Percentiles rank a stretch among this genome's conserved stretches.
These are phyloP conservation scores for Magallana nippona DNA, from an alignment of 2,888 invertebrate species.

Conservation along the genomic window DNA sequence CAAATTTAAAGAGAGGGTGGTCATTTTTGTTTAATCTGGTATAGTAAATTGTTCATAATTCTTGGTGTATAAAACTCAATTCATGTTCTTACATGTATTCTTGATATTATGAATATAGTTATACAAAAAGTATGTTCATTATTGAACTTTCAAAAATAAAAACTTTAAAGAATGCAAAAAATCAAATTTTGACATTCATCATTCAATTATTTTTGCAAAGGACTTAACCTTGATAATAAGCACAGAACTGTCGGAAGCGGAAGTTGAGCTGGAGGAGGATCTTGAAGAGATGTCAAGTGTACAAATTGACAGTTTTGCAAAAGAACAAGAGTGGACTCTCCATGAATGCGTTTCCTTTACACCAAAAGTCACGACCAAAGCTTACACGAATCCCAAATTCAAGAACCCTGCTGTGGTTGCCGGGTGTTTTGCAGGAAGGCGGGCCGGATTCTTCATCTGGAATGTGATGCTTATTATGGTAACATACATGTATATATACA, in stretches of 20 bases:
- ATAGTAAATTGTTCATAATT: too few species aligned
- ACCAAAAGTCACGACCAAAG: conserved; percentile 56
- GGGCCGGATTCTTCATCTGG: conserved; percentile 78
- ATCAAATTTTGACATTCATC: too few species aligned
- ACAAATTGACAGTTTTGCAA: conserved; percentile 46
- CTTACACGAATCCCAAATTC: conserved; percentile 61
- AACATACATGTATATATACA: neutral
- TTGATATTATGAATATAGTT: too few species aligned
- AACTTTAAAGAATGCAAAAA: too few species aligned
- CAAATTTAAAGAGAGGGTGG: too few species aligned
- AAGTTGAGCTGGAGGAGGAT: conserved; percentile 44
- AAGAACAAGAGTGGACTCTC: conserved; percentile 76
- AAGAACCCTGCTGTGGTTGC: conserved; percentile 75
- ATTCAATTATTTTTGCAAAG: neutral
- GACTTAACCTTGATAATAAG: conserved; percentile 44
- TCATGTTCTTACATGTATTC: too few species aligned
- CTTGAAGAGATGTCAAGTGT: conserved; percentile 46
- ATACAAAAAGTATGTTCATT: too few species aligned
- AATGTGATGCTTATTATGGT: conserved; percentile 78
- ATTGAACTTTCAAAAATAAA: too few species aligned
- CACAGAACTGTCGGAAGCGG: conserved; percentile 46
- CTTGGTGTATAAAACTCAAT: too few species aligned
- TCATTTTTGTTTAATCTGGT: too few species aligned
- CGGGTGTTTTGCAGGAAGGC: conserved; percentile 73
- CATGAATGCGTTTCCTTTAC: conserved; percentile 70